A percentile compares a stretch with the other conserved stretches of the same genome.
Conservation (phyloP, 2,888 invertebrate species). For the Drosophila colorata region DNA sequence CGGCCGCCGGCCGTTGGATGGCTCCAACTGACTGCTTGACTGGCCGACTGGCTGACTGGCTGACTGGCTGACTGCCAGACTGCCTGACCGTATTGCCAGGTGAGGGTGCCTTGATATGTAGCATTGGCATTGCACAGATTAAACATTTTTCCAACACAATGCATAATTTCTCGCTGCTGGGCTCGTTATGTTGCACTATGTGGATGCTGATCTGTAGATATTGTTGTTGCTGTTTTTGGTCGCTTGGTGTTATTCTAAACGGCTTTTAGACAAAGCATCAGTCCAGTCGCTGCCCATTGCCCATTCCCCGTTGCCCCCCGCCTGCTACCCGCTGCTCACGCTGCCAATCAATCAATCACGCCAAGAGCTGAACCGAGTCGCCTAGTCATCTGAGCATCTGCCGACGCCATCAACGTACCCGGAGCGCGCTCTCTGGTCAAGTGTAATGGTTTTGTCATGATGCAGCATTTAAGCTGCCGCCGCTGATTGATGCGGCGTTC, state of each 20-base stretch:
- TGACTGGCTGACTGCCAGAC: conserved; percentile 20
- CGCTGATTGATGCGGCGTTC: conserved; percentile 71
- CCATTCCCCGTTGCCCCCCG: conserved; percentile 35
- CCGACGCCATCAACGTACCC: conserved; percentile 61
- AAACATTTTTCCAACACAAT: conserved; percentile 72
- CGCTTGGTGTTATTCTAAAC: conserved; percentile 77
- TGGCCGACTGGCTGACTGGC: conserved; percentile 32
- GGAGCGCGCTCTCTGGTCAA: conserved; percentile 67
- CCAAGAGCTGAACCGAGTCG: conserved; percentile 55
- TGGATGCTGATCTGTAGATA: conserved; percentile 22
- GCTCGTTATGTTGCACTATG: conserved; percentile 55
- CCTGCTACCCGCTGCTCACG: conserved; percentile 72
- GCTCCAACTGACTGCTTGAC: conserved; percentile 41
- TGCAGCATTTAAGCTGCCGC: conserved; percentile 83
- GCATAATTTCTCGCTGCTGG: conserved; percentile 76
- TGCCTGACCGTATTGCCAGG: conserved; percentile 27
- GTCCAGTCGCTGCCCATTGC: conserved; percentile 21
- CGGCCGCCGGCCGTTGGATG: conserved; percentile 63
- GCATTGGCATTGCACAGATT: conserved; percentile 65
- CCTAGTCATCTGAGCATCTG: conserved; percentile 81
- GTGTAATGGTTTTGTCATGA: conserved; percentile 84
- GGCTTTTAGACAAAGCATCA: conserved; percentile 79
- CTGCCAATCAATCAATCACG: conserved; percentile 83
- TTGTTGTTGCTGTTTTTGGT: conserved; percentile 30
- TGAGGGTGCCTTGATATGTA: conserved; percentile 58